Conservation (phyloP, 2,113 vertebrate species). For the Eptatretus burgeri region DNA sequence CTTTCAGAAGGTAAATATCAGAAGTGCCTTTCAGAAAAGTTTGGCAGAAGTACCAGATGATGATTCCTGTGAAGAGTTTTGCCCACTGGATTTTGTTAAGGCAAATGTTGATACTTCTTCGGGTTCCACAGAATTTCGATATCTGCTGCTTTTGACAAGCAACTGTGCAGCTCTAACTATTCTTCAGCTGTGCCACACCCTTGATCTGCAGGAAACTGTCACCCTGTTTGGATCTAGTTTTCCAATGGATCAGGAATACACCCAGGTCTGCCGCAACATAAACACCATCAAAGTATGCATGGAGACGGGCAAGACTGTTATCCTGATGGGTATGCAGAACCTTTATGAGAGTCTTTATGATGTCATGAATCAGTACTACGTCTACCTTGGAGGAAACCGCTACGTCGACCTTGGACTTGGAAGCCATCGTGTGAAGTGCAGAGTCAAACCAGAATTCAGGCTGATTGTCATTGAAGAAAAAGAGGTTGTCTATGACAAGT, state of each 20-base stretch:
- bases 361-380: conserved; percentile 31
- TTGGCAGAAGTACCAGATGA: background rate
- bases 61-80: background rate
- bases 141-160: conserved; percentile 29
- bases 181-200: conserved; percentile 20
- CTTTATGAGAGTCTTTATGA: conserved; percentile 36
- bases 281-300: conserved; percentile 30
- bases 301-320: conserved; percentile 28
- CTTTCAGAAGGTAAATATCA: conserved; percentile 28
- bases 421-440: conserved; percentile 29
- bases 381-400: conserved; percentile 21
- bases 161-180: conserved; percentile 29
- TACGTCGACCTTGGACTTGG: conserved; percentile 34
- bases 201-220: conserved; percentile 17
- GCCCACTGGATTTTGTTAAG: background rate
- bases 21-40: conserved; percentile 25
- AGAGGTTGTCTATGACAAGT: conserved; percentile 24
- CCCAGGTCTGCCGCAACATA: conserved; percentile 27
- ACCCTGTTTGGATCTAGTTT: conserved; percentile 35
- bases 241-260: conserved; percentile 31
- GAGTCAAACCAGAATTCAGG: conserved; percentile 23
- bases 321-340: conserved; percentile 31
- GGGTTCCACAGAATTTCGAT: conserved; percentile 16
- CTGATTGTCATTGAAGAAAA: conserved; percentile 30
- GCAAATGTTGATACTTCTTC: conserved; percentile 16